These are phyloP conservation scores for Caenorhabditis afra DNA, from an alignment of 2,888 invertebrate genomes.

Conservation along the genomic window DNA sequence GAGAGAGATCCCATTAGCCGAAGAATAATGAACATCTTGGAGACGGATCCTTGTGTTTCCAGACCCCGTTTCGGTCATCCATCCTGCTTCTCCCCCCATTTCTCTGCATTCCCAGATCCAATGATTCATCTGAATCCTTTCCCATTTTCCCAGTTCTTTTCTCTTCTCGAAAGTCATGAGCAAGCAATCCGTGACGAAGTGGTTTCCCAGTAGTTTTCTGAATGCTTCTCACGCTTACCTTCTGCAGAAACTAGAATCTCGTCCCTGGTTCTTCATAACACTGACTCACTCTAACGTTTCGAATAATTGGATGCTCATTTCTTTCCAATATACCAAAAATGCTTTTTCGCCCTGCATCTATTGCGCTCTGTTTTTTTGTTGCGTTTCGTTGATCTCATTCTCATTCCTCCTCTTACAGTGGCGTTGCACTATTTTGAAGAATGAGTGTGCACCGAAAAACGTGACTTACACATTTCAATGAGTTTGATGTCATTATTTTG, in stretches of 20 bases:
- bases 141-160: no score
- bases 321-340: no score
- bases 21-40: conserved; percentile 40
- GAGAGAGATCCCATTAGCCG: conserved; percentile 41
- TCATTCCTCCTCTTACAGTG: background rate
- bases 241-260: no score
- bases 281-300: no score
- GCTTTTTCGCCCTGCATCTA: no score
- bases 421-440: background rate
- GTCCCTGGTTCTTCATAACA: no score
- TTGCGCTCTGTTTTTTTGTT: no score
- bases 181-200: background rate
- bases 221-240: no score
- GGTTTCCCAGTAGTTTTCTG: no score
- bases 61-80: background rate
- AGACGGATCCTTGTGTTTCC: background rate
- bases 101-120: background rate
- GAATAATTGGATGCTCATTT: no score
- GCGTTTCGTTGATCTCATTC: no score
- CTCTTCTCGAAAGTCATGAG: conserved; percentile 13
- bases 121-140: conserved; percentile 10
- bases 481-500: conserved; percentile 33
- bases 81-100: background rate
- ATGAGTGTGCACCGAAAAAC: conserved; percentile 26
- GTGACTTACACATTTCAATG: conserved; percentile 29